Conservation (phyloP, 2,888 invertebrate species). For the Diaprepes abbreviatus region DNA sequence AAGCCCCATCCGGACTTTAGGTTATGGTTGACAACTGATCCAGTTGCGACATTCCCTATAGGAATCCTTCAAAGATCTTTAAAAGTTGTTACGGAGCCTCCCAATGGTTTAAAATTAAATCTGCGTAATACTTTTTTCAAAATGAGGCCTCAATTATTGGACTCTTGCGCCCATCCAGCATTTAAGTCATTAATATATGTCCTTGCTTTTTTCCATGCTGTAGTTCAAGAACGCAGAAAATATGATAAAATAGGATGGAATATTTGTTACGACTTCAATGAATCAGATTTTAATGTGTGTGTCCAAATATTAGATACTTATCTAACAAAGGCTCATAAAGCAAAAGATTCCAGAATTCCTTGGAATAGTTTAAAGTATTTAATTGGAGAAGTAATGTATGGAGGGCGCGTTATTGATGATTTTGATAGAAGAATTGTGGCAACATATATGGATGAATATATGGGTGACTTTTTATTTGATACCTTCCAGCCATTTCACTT, state of each 20-base stretch:
- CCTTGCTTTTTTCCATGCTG: conserved; percentile 93
- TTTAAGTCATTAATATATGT: conserved; percentile 89
- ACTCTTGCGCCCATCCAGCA: conserved; percentile 80
- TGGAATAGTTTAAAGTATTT: conserved; percentile 94
- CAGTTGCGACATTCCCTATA: conserved; percentile 88
- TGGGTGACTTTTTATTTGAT: conserved; percentile 95
- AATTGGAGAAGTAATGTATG: conserved; percentile 97
- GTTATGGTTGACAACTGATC: conserved; percentile 93
- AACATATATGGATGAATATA: conserved; percentile 94
- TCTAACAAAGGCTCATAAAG: conserved; percentile 77
- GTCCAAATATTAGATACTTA: conserved; percentile 88
- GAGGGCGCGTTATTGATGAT: conserved; percentile 92
- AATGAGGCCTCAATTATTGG: conserved; percentile 80
- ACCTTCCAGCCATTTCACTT: conserved; percentile 93
- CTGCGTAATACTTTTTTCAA: conserved; percentile 91
- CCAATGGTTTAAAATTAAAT: conserved; percentile 89
- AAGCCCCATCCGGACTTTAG: conserved; percentile 93
- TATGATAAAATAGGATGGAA: conserved; percentile 97
- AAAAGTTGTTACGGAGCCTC: conserved; percentile 92
- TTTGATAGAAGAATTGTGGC: conserved; percentile 89
- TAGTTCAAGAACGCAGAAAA: conserved; percentile 91
- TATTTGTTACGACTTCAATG: conserved; percentile 92
- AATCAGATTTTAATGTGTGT: conserved; percentile 92
- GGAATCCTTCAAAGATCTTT: conserved; percentile 68
- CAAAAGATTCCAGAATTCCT: conserved; percentile 77